phyloP scores from a whole-genome alignment of 2,797 vertebrate species.

The Acipenser transmontanus region DNA sequence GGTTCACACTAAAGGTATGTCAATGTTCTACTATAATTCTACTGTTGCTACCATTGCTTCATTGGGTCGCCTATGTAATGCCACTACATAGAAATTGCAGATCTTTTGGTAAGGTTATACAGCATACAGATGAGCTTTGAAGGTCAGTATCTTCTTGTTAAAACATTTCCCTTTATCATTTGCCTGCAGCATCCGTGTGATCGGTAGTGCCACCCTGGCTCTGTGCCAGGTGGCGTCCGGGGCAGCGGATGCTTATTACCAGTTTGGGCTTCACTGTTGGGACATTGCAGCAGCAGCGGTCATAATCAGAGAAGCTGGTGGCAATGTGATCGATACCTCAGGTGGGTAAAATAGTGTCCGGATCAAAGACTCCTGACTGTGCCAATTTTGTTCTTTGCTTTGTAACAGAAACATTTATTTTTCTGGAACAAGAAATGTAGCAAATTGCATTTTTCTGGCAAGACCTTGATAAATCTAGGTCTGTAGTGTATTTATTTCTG shows the following conservation, averaged over 20 bases:
- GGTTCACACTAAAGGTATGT: not conserved
- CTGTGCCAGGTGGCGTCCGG: conserved; percentile 66
- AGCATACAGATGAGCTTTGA: not conserved
- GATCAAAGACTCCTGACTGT: not conserved
- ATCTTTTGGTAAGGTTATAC: not conserved
- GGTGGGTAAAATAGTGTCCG: conserved; percentile 40
- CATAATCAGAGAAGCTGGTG: conserved; percentile 75
- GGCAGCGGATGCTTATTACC: conserved; percentile 73
- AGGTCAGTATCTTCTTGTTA: too few relatives aligned
- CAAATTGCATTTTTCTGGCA: too few relatives aligned
- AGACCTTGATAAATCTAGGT: too few relatives aligned
- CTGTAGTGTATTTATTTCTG: too few relatives aligned
- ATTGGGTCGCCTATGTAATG: not conserved
- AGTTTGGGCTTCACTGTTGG: conserved; percentile 80
- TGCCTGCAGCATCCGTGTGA: conserved; percentile 64
- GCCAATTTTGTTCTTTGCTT: not conserved
- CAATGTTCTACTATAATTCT: not conserved
- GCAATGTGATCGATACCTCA: conserved; percentile 72
- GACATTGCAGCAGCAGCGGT: conserved; percentile 74
- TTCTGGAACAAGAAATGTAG: too few relatives aligned
- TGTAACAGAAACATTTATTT: not conserved
- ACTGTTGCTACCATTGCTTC: not conserved
- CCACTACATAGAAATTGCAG: too few relatives aligned
- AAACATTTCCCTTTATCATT: conserved; percentile 1
- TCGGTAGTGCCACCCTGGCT: conserved; percentile 73